Conservation (phyloP, 2,888 invertebrate genomes). For the Sipha maydis region DNA sequence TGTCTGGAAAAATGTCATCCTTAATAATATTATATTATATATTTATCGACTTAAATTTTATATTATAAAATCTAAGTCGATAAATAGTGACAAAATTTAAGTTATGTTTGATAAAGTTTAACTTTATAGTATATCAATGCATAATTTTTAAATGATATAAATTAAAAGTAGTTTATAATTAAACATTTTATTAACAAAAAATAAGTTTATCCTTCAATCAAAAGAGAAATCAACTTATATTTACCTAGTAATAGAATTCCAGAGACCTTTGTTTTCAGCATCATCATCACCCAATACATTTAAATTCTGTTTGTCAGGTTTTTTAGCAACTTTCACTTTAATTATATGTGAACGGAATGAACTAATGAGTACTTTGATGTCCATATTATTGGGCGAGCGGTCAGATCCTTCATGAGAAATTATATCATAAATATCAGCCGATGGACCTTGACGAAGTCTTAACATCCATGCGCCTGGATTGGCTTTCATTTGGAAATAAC, state of each 20-base stretch:
- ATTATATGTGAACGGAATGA: conserved; percentile 90
- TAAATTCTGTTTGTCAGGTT: conserved; percentile 84
- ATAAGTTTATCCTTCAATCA: background rate
- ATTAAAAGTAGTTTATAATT: no score
- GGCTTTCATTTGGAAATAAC: conserved; percentile 98
- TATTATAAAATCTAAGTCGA: no score
- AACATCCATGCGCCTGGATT: conserved; percentile 97
- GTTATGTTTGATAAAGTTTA: no score
- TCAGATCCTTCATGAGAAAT: conserved; percentile 83
- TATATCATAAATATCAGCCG: conserved; percentile 94
- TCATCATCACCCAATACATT: conserved; percentile 88
- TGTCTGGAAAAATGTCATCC: no score
- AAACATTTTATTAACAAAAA: background rate
- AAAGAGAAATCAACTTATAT: conserved; percentile 56
- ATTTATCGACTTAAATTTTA: no score
- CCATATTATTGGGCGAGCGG: conserved; percentile 75
- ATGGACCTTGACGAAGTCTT: conserved; percentile 89
- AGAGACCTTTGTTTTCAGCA: conserved; percentile 79
- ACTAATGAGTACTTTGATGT: conserved; percentile 83
- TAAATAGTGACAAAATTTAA: no score
- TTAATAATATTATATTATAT: no score
- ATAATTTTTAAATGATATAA: no score
- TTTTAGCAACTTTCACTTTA: conserved; percentile 90
- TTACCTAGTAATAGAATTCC: conserved; percentile 94
- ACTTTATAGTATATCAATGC: no score